These are phyloP conservation scores for Standfussiana lucernea DNA, from an alignment of 2,888 invertebrate genomes.

Conservation along the genomic window DNA sequence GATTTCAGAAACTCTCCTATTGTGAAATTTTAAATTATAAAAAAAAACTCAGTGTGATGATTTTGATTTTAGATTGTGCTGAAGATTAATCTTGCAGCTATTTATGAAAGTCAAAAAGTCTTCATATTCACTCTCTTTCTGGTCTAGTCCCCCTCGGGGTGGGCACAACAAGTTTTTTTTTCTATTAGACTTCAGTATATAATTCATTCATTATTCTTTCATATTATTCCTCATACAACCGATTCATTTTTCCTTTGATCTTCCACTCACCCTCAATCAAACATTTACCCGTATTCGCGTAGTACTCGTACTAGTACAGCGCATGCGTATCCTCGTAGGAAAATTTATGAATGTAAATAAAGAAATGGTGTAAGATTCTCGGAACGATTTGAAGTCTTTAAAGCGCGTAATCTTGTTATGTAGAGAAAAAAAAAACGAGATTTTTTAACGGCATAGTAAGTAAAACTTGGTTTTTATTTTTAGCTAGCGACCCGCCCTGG, in stretches of 20 bases:
- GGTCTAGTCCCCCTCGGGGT: not conserved
- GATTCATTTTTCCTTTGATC: not conserved
- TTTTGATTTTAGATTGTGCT: not conserved
- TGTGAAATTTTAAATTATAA: not conserved
- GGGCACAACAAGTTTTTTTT: not conserved
- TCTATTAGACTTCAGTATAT: not conserved
- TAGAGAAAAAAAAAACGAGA: not conserved
- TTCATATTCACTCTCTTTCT: not conserved
- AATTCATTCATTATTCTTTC: not conserved
- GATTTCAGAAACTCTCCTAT: not conserved
- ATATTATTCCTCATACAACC: not conserved
- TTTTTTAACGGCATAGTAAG: not conserved
- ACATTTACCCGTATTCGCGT: constrained; percentile 8
- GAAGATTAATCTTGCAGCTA: not conserved
- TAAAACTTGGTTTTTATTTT: not conserved
- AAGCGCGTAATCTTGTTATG: not conserved
- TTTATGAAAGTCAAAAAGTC: not conserved
- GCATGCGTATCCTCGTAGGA: constrained; percentile 28
- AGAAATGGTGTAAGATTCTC: not conserved
- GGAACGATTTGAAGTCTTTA: not conserved
- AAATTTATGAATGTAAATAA: constrained; percentile 16
- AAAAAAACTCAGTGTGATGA: not conserved
- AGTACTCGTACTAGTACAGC: constrained; percentile 11
- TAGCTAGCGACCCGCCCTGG: too few species aligned
- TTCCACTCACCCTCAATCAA: not conserved